Base-by-base conservation (phyloP, 37 sponge, comb jelly and placozoan species). In the Beroe forskalii region DNA sequence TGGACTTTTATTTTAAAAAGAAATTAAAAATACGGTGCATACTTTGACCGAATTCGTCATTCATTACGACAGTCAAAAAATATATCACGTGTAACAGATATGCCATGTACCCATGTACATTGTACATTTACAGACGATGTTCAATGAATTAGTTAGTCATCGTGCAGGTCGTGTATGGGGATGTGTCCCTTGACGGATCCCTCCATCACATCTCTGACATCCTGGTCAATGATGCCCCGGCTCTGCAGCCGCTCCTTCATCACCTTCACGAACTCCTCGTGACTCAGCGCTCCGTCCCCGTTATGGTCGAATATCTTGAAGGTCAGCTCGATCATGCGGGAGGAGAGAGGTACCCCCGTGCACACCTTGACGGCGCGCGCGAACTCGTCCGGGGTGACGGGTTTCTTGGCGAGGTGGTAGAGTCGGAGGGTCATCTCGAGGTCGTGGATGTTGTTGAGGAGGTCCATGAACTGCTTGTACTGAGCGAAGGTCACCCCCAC, bases 401-500 rank as follows among this genome's bases (percentile, higher is more conserved):
- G 66, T 27, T 64, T 64, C 66, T 64, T 64, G 66, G 66, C 66
- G 31, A 64, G 25, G 4, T 64, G 31, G 31, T 28, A 64, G 20
- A 64, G 25, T 6, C 66, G 25, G 31, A 64, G 66, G 25, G 66
- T 27, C 31, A 64, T 64, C 66, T 64, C 66, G 3, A 64, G 66
- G 4, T 64, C 66, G 66, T 64, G 66, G 25, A 64, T 64, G 31
- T 64, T 27, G 66, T 64, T 64, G 66, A 64, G 66, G 31, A 64
- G 66, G 66, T 64, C 31, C 66, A 64, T 64, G 31, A 64, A 64
- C 66, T 64, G 66, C 4, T 22, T 27, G 31, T 64, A 64, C 66
- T 64, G 66, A n/a, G 66, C 14, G 31, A 64, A 64, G 25, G 66
- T 28, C 31, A 64, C 66, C 31, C 30, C 25, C 25, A 28, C 31